phyloP scores from a whole-genome alignment of 1,140 invertebrate species.

The Heliconius eleuchia region DNA sequence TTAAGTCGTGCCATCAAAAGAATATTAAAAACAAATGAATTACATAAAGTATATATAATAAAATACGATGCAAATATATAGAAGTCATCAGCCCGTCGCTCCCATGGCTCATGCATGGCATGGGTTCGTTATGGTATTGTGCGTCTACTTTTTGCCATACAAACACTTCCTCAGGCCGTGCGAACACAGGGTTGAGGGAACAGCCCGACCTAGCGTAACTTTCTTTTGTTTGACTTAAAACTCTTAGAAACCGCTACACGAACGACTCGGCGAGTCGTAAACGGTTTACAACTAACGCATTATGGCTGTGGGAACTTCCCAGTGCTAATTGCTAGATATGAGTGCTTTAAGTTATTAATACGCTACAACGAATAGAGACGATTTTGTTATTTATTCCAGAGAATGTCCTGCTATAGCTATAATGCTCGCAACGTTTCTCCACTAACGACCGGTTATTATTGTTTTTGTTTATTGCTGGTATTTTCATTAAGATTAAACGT shows the following conservation, averaged over 20 bases:
- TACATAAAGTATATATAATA: not conserved
- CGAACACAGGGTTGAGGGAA: conserved; percentile 64
- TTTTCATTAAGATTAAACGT: not conserved
- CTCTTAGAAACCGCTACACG: conserved; percentile 42
- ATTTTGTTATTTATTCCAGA: conserved; percentile 5
- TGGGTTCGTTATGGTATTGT: conserved; percentile 38
- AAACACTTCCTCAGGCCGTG: conserved; percentile 62
- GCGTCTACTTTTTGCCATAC: conserved; percentile 36
- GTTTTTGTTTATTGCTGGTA: not conserved
- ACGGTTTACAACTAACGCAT: conserved; percentile 40
- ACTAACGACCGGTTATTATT: not conserved
- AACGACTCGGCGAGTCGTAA: conserved; percentile 36
- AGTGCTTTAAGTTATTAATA: conserved; percentile 7
- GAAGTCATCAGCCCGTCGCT: conserved; percentile 29
- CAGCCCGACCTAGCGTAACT: conserved; percentile 60
- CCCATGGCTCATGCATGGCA: conserved; percentile 30
- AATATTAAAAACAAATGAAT: not conserved
- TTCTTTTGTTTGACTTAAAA: conserved; percentile 65
- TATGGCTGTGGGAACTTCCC: conserved; percentile 33
- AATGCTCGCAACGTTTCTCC: not conserved
- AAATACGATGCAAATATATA: not conserved
- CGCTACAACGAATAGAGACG: not conserved
- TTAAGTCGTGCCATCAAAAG: not conserved
- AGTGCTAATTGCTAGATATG: conserved; percentile 14
- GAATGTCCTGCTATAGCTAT: not conserved